phyloP scores from a whole-genome alignment of 1,140 invertebrate species.

The Cydia fagiglandana region DNA sequence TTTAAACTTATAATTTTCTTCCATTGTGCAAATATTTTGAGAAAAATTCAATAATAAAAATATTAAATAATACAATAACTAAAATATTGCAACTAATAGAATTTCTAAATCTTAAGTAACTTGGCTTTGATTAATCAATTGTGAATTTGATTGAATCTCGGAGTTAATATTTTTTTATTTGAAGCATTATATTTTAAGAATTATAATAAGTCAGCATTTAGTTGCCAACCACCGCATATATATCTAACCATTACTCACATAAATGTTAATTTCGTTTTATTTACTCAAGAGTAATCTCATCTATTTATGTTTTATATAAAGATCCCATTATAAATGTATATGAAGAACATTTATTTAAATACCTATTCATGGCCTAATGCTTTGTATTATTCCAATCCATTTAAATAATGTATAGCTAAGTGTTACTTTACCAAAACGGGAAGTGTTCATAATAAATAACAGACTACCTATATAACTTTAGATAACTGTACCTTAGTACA shows the following conservation, averaged over 20 bases:
- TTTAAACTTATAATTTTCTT: neutral
- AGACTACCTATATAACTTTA: constrained; percentile 42
- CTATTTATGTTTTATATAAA: constrained; percentile 43
- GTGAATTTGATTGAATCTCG: constrained; percentile 60
- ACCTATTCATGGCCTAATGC: constrained; percentile 42
- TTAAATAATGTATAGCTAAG: constrained; percentile 33
- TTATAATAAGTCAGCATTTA: constrained; percentile 47
- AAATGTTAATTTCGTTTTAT: constrained; percentile 47
- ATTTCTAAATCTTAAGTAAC: neutral
- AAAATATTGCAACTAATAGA: constrained; percentile 5
- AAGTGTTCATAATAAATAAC: constrained; percentile 57
- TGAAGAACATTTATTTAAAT: constrained; percentile 8
- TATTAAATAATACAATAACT: neutral
- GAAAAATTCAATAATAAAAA: too few species aligned
- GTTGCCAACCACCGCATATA: constrained; percentile 47
- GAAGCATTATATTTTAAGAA: constrained; percentile 41
- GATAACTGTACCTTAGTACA: constrained; percentile 57
- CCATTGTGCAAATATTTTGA: neutral
- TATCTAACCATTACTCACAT: constrained; percentile 22
- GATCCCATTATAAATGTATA: constrained; percentile 32
- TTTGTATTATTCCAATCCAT: constrained; percentile 35
- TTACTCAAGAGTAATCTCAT: constrained; percentile 71
- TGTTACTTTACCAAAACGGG: constrained; percentile 55
- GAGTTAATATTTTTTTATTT: constrained; percentile 31
- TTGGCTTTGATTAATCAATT: constrained; percentile 38